Base-by-base conservation (phyloP, 2,888 invertebrate species). In the Campoletis raptor region DNA sequence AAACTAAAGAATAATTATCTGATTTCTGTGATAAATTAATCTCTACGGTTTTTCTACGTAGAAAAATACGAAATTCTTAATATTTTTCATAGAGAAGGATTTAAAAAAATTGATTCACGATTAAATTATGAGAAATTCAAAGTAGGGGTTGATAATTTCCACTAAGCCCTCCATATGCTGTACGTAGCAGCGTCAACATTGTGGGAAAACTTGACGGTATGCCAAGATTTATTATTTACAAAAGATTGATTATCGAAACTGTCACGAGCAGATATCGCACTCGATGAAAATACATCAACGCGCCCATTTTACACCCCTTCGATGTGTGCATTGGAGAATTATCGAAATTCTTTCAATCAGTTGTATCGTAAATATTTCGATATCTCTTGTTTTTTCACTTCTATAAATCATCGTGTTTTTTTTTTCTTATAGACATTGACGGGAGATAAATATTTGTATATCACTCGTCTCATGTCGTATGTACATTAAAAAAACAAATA, bases 291-390 rank as follows among this genome's bases (percentile, higher is more conserved):
- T 54, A 79, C 54, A 57, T 21, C 69, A 57, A 42, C 30, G 42
- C 54, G n/a, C 18, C 30, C 30, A 67, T 12, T n/a, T 7, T n/a
- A n/a, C 18, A 37, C 37, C 37, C 12, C 37, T 37, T 67, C 37
- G 48, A 54, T 67, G 21, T 67, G 15, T 67, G 52, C 37, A 52
- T 70, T 79, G 67, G 78, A 52, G 54, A 78, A 78, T 52, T 79
- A 79, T 79, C 45, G 57, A 70, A 79, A 70, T 79, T 70, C 57
- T 40, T 69, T 42, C 69, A 57, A 69, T 79, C 79, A 70, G 67
- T 37, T 24, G 42, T 30, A 42, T 78, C 52, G 37, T 48, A 15
- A 64, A 61, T 21, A 45, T 48, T 66, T 66, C 48, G n/a, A 21
- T 10, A 45, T 37, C 40, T 12, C 21, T 42, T 40, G 48, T 72